These are phyloP conservation scores for Gnathonemus echidnorhynchus DNA, from an alignment of 2,113 vertebrate genomes.

Conservation along the genomic window DNA sequence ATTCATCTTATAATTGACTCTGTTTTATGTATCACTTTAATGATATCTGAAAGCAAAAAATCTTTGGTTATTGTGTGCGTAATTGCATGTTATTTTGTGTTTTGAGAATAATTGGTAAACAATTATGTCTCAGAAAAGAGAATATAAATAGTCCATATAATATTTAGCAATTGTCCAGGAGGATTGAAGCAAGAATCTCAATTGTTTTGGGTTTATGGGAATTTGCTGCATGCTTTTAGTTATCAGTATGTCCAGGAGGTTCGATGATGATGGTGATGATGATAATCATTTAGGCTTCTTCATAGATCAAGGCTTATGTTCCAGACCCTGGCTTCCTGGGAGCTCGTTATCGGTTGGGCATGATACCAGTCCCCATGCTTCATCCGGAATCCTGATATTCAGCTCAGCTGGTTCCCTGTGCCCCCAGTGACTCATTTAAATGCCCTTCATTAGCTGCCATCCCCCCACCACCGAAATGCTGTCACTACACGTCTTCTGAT, in stretches of 20 bases:
- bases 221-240: neutral
- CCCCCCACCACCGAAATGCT: no score
- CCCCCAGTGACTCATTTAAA: neutral
- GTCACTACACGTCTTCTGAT: no score
- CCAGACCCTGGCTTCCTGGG: neutral
- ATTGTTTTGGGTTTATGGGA: neutral
- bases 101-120: neutral
- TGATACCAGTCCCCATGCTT: neutral
- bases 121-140: neutral
- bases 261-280: neutral
- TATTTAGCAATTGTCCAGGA: neutral
- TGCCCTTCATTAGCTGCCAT: neutral
- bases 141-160: neutral
- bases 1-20: neutral
- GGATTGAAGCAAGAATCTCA: neutral
- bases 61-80: neutral
- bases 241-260: neutral
- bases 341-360: neutral
- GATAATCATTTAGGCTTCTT: neutral
- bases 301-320: neutral
- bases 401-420: neutral
- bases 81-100: neutral
- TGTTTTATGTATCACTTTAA: neutral
- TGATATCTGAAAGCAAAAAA: neutral
- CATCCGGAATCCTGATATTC: neutral